phyloP scores from a whole-genome alignment of 2,888 invertebrate species.

The Polylopha cassiicola region DNA sequence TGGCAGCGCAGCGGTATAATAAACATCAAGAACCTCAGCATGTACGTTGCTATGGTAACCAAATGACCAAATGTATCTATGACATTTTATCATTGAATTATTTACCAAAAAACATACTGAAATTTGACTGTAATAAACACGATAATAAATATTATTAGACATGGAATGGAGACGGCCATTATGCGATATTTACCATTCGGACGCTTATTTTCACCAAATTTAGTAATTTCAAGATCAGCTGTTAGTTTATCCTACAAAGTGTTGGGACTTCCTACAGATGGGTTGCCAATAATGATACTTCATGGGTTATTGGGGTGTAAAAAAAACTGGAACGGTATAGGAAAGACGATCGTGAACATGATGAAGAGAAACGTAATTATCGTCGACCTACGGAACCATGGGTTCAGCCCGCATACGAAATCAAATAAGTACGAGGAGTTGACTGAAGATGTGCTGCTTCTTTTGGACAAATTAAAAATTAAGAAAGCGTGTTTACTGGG shows the following conservation, averaged over 20 bases:
- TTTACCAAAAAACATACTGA: too few relatives aligned
- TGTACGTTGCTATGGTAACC: too few relatives aligned
- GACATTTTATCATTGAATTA: too few relatives aligned
- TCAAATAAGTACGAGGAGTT: constrained; percentile 85
- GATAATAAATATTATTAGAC: background rate
- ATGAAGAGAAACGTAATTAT: constrained; percentile 86
- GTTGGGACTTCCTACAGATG: constrained; percentile 40
- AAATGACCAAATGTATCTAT: too few relatives aligned
- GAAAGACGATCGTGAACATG: constrained; percentile 81
- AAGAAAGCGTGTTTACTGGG: constrained; percentile 83
- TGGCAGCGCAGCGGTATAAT: too few relatives aligned
- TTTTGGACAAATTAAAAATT: constrained; percentile 79
- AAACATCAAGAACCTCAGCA: too few relatives aligned
- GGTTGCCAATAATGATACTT: constrained; percentile 72
- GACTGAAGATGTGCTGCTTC: constrained; percentile 82
- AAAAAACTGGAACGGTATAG: constrained; percentile 89
- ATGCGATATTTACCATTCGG: too few relatives aligned
- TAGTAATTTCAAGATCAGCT: constrained; percentile 30
- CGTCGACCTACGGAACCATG: constrained; percentile 96
- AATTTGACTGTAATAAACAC: too few relatives aligned
- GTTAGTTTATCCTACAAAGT: constrained; percentile 55
- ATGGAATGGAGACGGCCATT: constrained; percentile 13
- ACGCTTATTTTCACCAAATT: too few relatives aligned
- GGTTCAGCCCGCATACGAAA: constrained; percentile 87
- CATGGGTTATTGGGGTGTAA: constrained; percentile 94